These are phyloP conservation scores for Danionella cerebrum DNA, from an alignment of 2,113 vertebrate species.

Conservation along the genomic window DNA sequence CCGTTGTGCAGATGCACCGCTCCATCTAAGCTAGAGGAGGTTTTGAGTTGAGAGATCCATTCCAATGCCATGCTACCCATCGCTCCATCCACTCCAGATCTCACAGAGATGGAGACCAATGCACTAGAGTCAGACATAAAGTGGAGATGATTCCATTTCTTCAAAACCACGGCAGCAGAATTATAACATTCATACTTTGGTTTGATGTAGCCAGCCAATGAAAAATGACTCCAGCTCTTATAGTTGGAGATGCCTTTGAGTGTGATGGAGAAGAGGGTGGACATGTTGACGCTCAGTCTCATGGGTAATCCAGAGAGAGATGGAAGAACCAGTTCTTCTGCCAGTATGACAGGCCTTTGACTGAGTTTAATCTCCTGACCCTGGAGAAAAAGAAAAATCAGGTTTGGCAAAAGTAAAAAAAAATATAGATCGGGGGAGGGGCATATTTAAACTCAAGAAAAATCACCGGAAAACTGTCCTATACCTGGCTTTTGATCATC, in stretches of 20 bases:
- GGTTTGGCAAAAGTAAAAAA: no score
- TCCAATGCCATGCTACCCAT: slow-evolving; percentile 70
- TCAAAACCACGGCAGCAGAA: no score
- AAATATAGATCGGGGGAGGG: no score
- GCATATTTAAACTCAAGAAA: no score
- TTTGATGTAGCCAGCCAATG: slow-evolving; percentile 72
- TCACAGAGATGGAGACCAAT: slow-evolving; percentile 63
- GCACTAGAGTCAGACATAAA: slow-evolving; percentile 48
- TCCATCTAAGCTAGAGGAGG: slow-evolving; percentile 70
- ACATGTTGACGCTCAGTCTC: slow-evolving; percentile 69
- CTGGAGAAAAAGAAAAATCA: slow-evolving; percentile 59
- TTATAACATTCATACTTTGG: slow-evolving; percentile 59
- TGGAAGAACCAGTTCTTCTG: slow-evolving; percentile 70
- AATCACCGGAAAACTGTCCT: no score
- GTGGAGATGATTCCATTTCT: neutral
- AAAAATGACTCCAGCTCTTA: slow-evolving; percentile 68
- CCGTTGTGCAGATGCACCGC: slow-evolving; percentile 73
- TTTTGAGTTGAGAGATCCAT: slow-evolving; percentile 68
- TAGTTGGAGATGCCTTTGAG: slow-evolving; percentile 68
- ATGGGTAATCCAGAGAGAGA: slow-evolving; percentile 74
- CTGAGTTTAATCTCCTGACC: slow-evolving; percentile 75
- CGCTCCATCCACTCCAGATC: slow-evolving; percentile 66
- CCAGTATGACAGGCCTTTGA: slow-evolving; percentile 63
- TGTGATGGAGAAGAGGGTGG: slow-evolving; percentile 61
- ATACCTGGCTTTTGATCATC: no score